These are phyloP conservation scores for Sebastes goodei DNA, from an alignment of 2,797 vertebrate genomes.

Conservation along the genomic window DNA sequence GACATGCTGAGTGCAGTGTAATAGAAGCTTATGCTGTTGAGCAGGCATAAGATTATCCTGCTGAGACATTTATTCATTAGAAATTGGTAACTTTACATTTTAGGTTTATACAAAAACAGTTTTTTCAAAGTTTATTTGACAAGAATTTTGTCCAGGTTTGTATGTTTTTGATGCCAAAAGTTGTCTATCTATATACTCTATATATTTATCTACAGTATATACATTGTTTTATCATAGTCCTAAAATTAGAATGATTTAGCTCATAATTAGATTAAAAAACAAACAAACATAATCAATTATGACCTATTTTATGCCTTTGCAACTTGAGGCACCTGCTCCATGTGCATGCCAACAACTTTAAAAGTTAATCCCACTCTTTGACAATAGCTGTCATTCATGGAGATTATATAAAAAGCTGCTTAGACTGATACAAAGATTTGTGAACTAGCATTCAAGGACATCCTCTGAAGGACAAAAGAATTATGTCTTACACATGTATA, in stretches of 20 bases:
- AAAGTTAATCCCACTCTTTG: slow-evolving; percentile 80
- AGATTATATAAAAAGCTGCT: slow-evolving; percentile 79
- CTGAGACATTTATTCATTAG: not conserved
- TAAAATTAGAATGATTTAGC: not conserved
- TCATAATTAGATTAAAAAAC: not conserved
- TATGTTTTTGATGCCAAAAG: not conserved
- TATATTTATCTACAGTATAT: not conserved
- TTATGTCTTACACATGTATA: not conserved
- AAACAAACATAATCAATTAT: not conserved
- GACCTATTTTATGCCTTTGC: not conserved
- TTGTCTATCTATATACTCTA: not conserved
- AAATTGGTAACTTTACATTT: not conserved
- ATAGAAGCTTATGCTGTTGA: slow-evolving; percentile 7
- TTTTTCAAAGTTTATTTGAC: not conserved
- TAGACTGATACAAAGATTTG: slow-evolving; percentile 68
- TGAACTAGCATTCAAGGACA: slow-evolving; percentile 71
- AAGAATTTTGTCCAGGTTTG: not conserved
- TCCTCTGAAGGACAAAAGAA: slow-evolving; percentile 36
- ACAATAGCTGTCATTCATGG: slow-evolving; percentile 76
- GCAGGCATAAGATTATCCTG: slow-evolving; percentile 4
- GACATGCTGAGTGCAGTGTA: slow-evolving; percentile 27
- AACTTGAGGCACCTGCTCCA: not conserved
- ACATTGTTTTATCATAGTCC: not conserved
- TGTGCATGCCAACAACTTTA: slow-evolving; percentile 47
- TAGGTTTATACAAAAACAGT: not conserved